Base-by-base conservation (phyloP, 2,113 vertebrate species). In the Lates calcarifer region DNA sequence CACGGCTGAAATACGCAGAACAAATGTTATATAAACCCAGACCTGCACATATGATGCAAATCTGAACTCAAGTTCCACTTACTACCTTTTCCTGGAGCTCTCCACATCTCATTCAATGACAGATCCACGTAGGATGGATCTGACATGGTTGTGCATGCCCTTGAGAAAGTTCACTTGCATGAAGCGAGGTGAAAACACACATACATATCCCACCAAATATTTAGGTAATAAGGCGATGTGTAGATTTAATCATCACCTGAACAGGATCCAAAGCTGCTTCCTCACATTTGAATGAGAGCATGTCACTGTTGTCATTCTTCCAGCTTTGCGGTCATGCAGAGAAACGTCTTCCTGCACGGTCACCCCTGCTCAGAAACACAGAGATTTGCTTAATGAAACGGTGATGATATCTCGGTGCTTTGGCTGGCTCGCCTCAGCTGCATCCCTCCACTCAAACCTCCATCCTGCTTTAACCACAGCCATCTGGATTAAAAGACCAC, bases 341-440 rank as follows among this genome's bases (percentile, higher is more conserved):
- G 78, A 47, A 65, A 63, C 43, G 17, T 75, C 72, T 80, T 66
- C 64, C 82, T 67, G 33, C 68, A 37, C 37, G 22, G 28, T 33
- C 61, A 6, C 35, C 35, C n/a, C 41, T 5, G 65, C 77, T 75
- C 43, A 41, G 75, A 77, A 72, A 65, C 63, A 4, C 41, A 5
- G 62, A 77, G 74, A 82, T 65, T 31, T 45, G 9, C 68, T 76
- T 87, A 84, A 91, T 90, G 78, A 89, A 87, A 61, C 9, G 3
- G 85, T 79, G 84, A 90, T 91, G 87, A 94, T 91, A 87, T 89
- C 85, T 87, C 51, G 0, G 51, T 47, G 72, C 78, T 87, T 70
- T 87, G 81, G 65, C 82, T 69, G 78, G 56, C 79, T 73, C 39
- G n/a, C 82, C 66, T 82, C 51, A 26, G 58, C 63, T 26, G 39